phyloP scores from a whole-genome alignment of 2,888 invertebrate genomes.

The Linyphia triangularis region DNA sequence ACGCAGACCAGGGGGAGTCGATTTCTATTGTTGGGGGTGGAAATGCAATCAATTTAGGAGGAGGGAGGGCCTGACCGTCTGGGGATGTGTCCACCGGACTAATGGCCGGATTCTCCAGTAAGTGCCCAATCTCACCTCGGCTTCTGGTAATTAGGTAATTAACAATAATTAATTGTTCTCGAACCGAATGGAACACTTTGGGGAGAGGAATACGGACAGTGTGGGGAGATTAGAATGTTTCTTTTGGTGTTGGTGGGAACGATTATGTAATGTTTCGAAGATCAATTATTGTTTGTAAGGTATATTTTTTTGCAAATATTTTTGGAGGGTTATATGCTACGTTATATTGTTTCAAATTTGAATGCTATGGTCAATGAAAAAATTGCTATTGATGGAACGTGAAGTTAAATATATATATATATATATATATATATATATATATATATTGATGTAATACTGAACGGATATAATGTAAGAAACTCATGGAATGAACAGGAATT shows the following conservation, averaged over 20 bases:
- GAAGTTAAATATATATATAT: too few relatives aligned
- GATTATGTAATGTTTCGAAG: too few relatives aligned
- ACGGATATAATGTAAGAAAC: too few relatives aligned
- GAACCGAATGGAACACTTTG: conserved; percentile 68
- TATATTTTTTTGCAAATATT: background rate
- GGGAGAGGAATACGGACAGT: background rate
- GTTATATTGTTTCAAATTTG: too few relatives aligned
- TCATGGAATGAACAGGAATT: too few relatives aligned
- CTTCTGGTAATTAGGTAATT: conserved; percentile 74
- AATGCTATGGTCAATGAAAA: too few relatives aligned
- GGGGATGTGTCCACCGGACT: conserved; percentile 37
- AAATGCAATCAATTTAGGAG: conserved; percentile 48
- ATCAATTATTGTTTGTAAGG: background rate
- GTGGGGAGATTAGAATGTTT: background rate
- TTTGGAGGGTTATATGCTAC: too few relatives aligned
- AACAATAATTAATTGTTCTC: conserved; percentile 75
- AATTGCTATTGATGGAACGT: too few relatives aligned
- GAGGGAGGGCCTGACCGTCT: conserved; percentile 40
- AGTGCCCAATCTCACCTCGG: conserved; percentile 62
- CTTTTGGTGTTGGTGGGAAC: background rate
- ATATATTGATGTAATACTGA: too few relatives aligned
- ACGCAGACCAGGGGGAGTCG: background rate
- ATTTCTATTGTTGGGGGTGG: conserved; percentile 6
- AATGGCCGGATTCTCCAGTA: conserved; percentile 55
- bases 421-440: too few relatives aligned